A percentile compares a stretch with the other conserved stretches of the same genome.
phyloP scores from a whole-genome alignment of 1,140 invertebrate species.

The Euborellia annulipes region DNA sequence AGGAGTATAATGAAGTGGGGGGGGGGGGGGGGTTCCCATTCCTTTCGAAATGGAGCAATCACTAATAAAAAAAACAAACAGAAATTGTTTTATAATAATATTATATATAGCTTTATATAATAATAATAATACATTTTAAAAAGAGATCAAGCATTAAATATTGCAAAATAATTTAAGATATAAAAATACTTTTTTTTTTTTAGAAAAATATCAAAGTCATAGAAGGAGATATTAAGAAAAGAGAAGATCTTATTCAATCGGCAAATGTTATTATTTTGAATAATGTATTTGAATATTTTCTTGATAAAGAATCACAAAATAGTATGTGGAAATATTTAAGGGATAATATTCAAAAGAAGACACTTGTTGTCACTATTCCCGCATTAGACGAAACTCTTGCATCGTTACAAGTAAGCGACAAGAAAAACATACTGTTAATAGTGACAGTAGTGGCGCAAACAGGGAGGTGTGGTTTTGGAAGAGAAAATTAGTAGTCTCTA shows the following conservation, averaged over 20 bases:
- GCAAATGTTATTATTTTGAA: slow-evolving; percentile 43
- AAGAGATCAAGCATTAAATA: background rate
- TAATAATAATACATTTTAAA: too few species aligned
- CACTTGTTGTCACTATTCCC: slow-evolving; percentile 39
- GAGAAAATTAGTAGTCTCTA: too few species aligned
- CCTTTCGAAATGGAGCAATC: background rate
- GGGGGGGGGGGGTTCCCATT: too few species aligned
- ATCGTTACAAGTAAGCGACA: background rate
- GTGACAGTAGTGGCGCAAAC: too few species aligned
- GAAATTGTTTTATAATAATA: too few species aligned
- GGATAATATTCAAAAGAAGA: slow-evolving; percentile 34
- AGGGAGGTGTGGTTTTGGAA: too few species aligned
- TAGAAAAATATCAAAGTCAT: slow-evolving; percentile 37
- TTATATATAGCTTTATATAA: too few species aligned
- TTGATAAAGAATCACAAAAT: slow-evolving; percentile 34
- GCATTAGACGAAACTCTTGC: slow-evolving; percentile 33
- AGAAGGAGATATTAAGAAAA: slow-evolving; percentile 37
- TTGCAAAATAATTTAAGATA: background rate
- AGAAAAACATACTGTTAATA: too few species aligned
- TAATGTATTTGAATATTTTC: slow-evolving; percentile 50
- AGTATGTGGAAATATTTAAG: slow-evolving; percentile 43
- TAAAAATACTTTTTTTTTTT: slow-evolving; percentile 2
- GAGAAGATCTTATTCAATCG: slow-evolving; percentile 32
- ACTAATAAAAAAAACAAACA: too few species aligned
- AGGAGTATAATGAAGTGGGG: too few species aligned